These are phyloP conservation scores for Chirona hameri DNA, from an alignment of 2,888 invertebrate species.

Conservation along the genomic window DNA sequence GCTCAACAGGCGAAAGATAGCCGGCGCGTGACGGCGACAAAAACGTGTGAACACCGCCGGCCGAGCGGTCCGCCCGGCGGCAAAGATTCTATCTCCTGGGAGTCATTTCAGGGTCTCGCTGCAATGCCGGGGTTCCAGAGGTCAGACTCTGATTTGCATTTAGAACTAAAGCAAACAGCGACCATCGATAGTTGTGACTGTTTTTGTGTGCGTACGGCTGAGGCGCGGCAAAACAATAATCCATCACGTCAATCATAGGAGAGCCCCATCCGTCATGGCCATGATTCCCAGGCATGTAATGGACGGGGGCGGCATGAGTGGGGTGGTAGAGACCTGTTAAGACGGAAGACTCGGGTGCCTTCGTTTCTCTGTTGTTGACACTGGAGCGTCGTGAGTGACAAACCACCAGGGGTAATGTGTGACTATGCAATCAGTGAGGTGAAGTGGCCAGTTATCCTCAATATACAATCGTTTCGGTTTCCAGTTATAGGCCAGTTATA, in stretches of 20 bases:
- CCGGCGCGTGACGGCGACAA: background rate
- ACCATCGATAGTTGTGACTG: background rate
- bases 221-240: background rate
- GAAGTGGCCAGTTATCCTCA: too few relatives aligned
- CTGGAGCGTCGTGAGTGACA: too few relatives aligned
- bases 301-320: too few relatives aligned
- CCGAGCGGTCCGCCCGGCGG: background rate
- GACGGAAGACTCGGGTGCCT: too few relatives aligned
- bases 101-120: background rate
- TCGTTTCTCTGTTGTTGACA: too few relatives aligned
- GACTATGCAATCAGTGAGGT: too few relatives aligned
- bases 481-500: too few relatives aligned
- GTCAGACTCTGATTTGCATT: background rate
- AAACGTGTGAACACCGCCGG: conserved; percentile 1
- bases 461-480: too few relatives aligned
- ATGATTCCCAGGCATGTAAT: too few relatives aligned
- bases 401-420: too few relatives aligned
- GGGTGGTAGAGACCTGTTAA: too few relatives aligned
- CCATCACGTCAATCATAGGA: background rate
- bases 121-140: background rate
- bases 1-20: background rate
- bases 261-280: background rate
- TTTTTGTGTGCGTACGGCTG: background rate
- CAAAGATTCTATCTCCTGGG: background rate
- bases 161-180: background rate